phyloP scores from a whole-genome alignment of 2,113 vertebrate species.

The Orthonyx spaldingii region DNA sequence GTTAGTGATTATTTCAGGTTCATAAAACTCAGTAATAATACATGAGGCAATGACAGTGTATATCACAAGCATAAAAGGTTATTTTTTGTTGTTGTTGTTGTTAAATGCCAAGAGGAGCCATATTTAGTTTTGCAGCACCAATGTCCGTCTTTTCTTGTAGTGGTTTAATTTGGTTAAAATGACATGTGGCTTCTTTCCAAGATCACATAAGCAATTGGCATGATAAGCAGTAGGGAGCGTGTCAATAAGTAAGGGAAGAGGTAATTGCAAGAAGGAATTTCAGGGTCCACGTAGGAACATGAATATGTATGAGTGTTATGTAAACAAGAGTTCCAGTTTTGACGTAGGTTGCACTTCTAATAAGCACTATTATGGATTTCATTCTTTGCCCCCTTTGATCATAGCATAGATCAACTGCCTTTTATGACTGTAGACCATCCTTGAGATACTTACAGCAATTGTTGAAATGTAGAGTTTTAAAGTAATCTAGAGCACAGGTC shows the following conservation, averaged over 20 bases:
- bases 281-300: not conserved
- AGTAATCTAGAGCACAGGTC: not conserved
- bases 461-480: not conserved
- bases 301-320: not conserved
- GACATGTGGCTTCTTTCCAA: not conserved
- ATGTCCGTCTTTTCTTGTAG: not conserved
- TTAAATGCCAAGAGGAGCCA: not conserved
- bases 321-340: not conserved
- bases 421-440: not conserved
- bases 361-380: not conserved
- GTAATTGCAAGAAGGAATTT: not conserved
- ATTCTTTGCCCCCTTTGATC: not conserved
- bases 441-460: rapidly evolving
- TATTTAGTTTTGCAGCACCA: not conserved
- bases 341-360: not conserved
- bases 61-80: not conserved
- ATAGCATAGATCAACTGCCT: not conserved
- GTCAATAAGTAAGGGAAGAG: not conserved
- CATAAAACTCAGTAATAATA: not conserved
- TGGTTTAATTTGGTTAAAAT: not conserved
- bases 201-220: not conserved
- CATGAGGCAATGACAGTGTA: not conserved
- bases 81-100: not conserved
- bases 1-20: not conserved
- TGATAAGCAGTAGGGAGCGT: not conserved